Evolutionary conservation across 2,797 vertebrate species (phyloP), one percentile per base, ranked within the genome.

Genomic region (Dallia pectoralis): DNA sequence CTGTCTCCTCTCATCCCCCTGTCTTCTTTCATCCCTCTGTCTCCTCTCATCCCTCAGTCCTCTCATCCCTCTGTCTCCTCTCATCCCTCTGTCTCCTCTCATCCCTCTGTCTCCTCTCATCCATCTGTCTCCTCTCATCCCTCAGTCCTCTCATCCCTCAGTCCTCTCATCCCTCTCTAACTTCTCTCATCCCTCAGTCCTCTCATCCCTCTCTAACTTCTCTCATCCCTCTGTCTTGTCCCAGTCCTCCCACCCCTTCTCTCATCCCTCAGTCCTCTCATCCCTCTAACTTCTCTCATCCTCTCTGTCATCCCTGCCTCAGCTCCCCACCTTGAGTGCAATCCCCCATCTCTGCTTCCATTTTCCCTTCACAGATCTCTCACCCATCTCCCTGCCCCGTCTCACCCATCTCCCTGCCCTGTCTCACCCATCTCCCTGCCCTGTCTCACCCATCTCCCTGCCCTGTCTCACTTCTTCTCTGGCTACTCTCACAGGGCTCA

Each of bases 401-500:
- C 53, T 59, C 53, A 27, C 22, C 49, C 22, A 11, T 7, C 18
- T 18, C 6, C 22, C 22, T 14, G 19, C 53, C 53, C 3, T 59
- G 3, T 59, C 27, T 73, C 64, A 81, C 86, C 83, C 77, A 70
- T 80, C 80, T 83, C 75, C 86, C 85, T 78, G 84, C 75, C 86
- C 84, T 78, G 77, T 79, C 82, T 85, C 70, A 70, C 84, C 79
- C 79, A 71, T 74, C 81, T 44, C 30, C 48, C 65, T 53, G n/a
- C 25, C 59, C 44, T 36, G 82, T 87, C 84, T 90, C 86, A 87
- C 88, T 86, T 83, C 53, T 49, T 44, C 19, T 25, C 51, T 25
- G 8, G 9, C 49, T 53, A n/a, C 83, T 88, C 83, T 91, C 86
- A 87, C 88, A 87, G 32, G 56, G 12, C 79, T 80, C 47, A 65